A percentile compares a stretch with the other conserved stretches of the same genome.
Conservation (phyloP, 1,140 invertebrate species). For the Drosophila fuyamai region DNA sequence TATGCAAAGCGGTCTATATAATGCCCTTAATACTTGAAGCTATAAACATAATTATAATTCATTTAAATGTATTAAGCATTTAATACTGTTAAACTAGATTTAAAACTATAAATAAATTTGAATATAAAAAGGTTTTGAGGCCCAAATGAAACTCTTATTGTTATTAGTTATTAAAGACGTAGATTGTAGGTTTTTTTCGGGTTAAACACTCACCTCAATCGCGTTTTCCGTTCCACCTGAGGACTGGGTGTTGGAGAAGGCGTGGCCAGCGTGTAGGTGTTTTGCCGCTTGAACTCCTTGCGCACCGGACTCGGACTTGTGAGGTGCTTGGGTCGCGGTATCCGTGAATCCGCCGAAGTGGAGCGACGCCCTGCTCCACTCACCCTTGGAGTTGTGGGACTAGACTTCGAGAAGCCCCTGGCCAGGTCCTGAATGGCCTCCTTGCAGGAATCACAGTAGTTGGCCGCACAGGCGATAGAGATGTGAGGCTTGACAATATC, state of each 20-base stretch:
- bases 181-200: too few relatives aligned
- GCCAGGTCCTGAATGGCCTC: constrained; percentile 86
- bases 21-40: too few relatives aligned
- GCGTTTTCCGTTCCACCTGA: constrained; percentile 52
- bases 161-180: too few relatives aligned
- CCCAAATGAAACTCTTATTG: too few relatives aligned
- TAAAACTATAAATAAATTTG: too few relatives aligned
- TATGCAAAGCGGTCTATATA: too few relatives aligned
- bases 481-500: constrained; percentile 86
- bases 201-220: constrained; percentile 54
- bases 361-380: constrained; percentile 38
- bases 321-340: constrained; percentile 84
- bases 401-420: constrained; percentile 84
- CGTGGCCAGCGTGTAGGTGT: constrained; percentile 85
- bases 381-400: not conserved
- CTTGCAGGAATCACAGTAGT: constrained; percentile 89
- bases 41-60: too few relatives aligned
- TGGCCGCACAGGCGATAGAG: constrained; percentile 86
- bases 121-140: too few relatives aligned
- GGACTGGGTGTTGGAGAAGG: constrained; percentile 57
- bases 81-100: too few relatives aligned
- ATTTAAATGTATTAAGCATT: too few relatives aligned
- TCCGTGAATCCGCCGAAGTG: constrained; percentile 75
- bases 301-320: constrained; percentile 85
- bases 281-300: constrained; percentile 85